A percentile compares a stretch with the other conserved stretches of the same genome.
phyloP scores from a whole-genome alignment of 2,797 vertebrate genomes.

The Halcyon badia region DNA sequence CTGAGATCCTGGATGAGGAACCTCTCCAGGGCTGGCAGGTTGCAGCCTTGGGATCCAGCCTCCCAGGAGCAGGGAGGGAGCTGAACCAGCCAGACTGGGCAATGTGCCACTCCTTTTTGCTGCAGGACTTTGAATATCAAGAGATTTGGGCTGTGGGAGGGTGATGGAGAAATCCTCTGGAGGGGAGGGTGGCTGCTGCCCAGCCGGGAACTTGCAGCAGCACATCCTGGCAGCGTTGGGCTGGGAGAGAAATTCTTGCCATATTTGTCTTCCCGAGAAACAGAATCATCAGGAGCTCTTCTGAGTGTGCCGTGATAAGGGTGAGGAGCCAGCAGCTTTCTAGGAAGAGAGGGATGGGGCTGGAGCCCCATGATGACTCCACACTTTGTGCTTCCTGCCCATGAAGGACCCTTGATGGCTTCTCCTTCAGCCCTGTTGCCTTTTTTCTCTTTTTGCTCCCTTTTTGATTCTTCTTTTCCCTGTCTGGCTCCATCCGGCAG shows the following conservation, averaged over 20 bases:
- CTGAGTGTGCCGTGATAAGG: background rate
- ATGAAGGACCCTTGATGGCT: background rate
- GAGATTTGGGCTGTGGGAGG: background rate
- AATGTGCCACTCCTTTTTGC: background rate
- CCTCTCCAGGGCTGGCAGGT: background rate
- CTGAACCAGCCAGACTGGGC: background rate
- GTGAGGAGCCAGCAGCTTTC: background rate
- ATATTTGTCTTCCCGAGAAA: conserved; percentile 11
- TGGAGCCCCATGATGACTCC: background rate
- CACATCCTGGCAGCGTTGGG: background rate
- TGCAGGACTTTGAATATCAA: background rate
- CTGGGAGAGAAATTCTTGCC: background rate
- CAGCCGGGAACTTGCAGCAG: fast-evolving
- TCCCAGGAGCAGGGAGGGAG: background rate
- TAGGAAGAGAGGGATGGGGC: background rate
- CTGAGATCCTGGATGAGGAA: background rate
- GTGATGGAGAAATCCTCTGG: background rate
- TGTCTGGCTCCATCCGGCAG: fast-evolving
- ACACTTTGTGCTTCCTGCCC: background rate
- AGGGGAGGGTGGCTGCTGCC: background rate
- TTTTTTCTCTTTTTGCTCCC: conserved; percentile 5
- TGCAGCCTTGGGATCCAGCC: background rate
- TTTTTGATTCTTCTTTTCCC: conserved; percentile 43
- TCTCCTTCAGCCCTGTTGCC: fast-evolving
- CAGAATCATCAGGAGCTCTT: background rate